phyloP scores from a whole-genome alignment of 2,888 invertebrate species.

The Lissonota sp. region DNA sequence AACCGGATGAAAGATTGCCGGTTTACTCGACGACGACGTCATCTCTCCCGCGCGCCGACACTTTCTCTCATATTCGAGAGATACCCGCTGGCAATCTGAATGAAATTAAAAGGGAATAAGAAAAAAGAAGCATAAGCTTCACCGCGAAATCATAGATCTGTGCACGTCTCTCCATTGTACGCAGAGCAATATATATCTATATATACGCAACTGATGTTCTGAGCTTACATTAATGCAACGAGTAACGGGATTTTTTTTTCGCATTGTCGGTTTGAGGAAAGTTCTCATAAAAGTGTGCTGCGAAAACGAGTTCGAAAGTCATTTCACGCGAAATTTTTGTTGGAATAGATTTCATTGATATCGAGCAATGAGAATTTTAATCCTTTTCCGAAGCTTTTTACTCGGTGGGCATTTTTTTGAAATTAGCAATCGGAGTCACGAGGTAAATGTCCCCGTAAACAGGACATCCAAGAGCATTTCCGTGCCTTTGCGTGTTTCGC shows the following conservation, averaged over 20 bases:
- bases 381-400: background rate
- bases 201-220: no score
- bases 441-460: no score
- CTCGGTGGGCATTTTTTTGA: background rate
- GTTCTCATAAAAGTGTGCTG: constrained; percentile 11
- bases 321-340: background rate
- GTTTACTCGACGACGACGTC: constrained; percentile 39
- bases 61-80: constrained; percentile 28
- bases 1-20: constrained; percentile 51
- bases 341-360: no score
- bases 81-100: constrained; percentile 35
- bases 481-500: no score
- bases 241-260: constrained; percentile 1
- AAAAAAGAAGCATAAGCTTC: background rate
- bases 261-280: constrained; percentile 30
- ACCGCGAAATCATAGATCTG: background rate
- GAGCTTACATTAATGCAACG: background rate
- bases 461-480: no score
- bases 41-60: constrained; percentile 32
- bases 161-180: constrained; percentile 16
- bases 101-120: constrained; percentile 41
- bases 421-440: no score
- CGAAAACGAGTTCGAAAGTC: constrained; percentile 42
- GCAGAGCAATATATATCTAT: background rate
- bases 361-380: no score